Conservation (phyloP, 2,888 invertebrate genomes). For the Melikaiella ostensackeni region DNA sequence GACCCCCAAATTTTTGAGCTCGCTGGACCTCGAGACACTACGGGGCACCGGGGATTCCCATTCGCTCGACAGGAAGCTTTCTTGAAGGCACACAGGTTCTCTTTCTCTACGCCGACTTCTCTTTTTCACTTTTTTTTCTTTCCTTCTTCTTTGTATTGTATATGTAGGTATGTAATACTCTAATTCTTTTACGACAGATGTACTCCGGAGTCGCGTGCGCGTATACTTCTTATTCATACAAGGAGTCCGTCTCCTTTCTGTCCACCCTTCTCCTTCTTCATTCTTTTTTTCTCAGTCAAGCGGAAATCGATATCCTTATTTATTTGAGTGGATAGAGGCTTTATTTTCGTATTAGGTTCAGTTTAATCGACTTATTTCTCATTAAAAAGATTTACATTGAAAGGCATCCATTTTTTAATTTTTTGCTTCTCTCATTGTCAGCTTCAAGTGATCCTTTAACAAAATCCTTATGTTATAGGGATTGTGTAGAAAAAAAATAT, state of each 20-base stretch:
- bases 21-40: conserved; percentile 56
- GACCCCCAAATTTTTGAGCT: conserved; percentile 45
- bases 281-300: conserved; percentile 27
- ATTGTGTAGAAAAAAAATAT: no score
- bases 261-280: conserved; percentile 37
- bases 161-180: conserved; percentile 31
- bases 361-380: conserved; percentile 6
- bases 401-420: not conserved
- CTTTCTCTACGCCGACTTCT: conserved; percentile 54
- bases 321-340: conserved; percentile 1
- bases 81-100: conserved; percentile 45
- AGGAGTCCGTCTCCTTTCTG: conserved; percentile 45
- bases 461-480: no score
- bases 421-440: not conserved
- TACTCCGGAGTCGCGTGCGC: conserved; percentile 53
- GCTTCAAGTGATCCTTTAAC: not conserved
- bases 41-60: conserved; percentile 44
- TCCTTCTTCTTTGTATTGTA: conserved; percentile 16
- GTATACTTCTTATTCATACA: conserved; percentile 42
- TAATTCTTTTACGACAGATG: conserved; percentile 53
- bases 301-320: conserved; percentile 39
- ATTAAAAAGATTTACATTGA: not conserved
- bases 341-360: conserved; percentile 21
- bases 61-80: conserved; percentile 40
- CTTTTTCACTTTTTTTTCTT: conserved; percentile 37